These are phyloP conservation scores for Thyatira batis DNA, from an alignment of 2,888 invertebrate genomes.

Conservation along the genomic window DNA sequence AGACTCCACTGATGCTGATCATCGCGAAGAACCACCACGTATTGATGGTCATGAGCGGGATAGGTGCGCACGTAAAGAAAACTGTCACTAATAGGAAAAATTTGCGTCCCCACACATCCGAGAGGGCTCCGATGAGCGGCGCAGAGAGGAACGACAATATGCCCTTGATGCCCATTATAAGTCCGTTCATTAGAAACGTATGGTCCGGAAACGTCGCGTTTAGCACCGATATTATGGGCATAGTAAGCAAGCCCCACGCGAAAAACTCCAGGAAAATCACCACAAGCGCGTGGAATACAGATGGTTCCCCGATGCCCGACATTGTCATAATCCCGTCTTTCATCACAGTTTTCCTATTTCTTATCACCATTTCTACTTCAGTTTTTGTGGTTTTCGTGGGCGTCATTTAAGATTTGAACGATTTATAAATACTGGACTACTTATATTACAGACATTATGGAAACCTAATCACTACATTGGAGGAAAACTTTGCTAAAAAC, in stretches of 20 bases:
- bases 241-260: slow-evolving; percentile 99
- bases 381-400: slow-evolving; percentile 91
- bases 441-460: slow-evolving; percentile 72
- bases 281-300: slow-evolving; percentile 98
- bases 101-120: slow-evolving; percentile 99
- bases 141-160: slow-evolving; percentile 98
- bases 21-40: slow-evolving; percentile 99
- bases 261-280: slow-evolving; percentile 99
- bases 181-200: slow-evolving; percentile 99
- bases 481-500: slow-evolving; percentile 59
- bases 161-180: slow-evolving; percentile 99
- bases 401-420: slow-evolving; percentile 81
- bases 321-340: slow-evolving; percentile 95
- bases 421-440: slow-evolving; percentile 66
- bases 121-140: slow-evolving; percentile 97
- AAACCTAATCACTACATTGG: slow-evolving; percentile 72
- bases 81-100: slow-evolving; percentile 98
- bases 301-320: slow-evolving; percentile 95
- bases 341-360: slow-evolving; percentile 92
- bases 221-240: slow-evolving; percentile 97
- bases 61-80: slow-evolving; percentile 99
- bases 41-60: slow-evolving; percentile 99
- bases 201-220: slow-evolving; percentile 99
- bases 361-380: slow-evolving; percentile 93
- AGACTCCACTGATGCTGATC: slow-evolving; percentile 99